These are phyloP conservation scores for Caenorhabditis virilis DNA, from an alignment of 2,888 invertebrate genomes.

Conservation along the genomic window DNA sequence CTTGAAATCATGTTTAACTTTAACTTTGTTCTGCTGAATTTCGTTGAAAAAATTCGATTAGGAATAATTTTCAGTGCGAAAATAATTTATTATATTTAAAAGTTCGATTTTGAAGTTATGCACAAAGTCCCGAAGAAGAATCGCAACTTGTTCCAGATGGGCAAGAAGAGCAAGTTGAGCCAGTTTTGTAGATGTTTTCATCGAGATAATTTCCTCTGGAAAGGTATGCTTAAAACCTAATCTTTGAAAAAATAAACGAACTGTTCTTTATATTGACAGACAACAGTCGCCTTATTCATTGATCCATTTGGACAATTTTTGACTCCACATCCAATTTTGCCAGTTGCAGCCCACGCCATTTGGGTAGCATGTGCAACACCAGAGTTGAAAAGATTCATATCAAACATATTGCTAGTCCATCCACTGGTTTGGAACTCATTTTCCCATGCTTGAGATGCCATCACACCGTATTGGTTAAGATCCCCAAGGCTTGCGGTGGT, in stretches of 20 bases:
- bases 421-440: slow-evolving; percentile 7
- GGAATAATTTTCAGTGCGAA: too few relatives aligned
- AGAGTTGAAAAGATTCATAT: slow-evolving; percentile 4
- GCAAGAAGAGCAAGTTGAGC: neutral
- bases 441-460: slow-evolving; percentile 1
- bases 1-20: too few relatives aligned
- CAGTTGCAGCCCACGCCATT: slow-evolving; percentile 32
- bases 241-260: too few relatives aligned
- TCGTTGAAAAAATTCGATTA: too few relatives aligned
- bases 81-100: too few relatives aligned
- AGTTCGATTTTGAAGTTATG: too few relatives aligned
- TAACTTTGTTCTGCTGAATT: too few relatives aligned
- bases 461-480: too few relatives aligned
- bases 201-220: neutral
- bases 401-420: neutral
- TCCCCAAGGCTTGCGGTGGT: slow-evolving; percentile 14
- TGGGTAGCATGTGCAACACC: slow-evolving; percentile 29
- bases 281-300: neutral
- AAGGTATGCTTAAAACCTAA: too few relatives aligned
- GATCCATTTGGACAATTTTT: slow-evolving; percentile 7
- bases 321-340: slow-evolving; percentile 32
- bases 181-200: neutral
- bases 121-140: neutral
- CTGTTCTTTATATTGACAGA: slow-evolving; percentile 1
- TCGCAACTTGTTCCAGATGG: neutral